phyloP scores from a whole-genome alignment of 2,888 invertebrate genomes.

The Torymus texanus region DNA sequence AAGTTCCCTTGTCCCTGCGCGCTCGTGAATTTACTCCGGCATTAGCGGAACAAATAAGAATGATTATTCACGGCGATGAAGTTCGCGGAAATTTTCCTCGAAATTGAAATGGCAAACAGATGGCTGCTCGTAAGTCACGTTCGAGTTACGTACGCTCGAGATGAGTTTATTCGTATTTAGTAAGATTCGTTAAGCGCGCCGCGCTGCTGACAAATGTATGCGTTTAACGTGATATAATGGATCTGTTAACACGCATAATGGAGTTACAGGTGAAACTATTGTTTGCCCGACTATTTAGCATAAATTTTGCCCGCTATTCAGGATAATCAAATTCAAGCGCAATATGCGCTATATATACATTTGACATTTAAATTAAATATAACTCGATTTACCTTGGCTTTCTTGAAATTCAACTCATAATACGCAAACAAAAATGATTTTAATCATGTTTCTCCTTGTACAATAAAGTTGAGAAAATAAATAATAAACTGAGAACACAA shows the following conservation, averaged over 20 bases:
- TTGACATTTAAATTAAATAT: too few species aligned
- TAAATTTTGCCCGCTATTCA: too few species aligned
- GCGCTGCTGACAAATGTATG: background rate
- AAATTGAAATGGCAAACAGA: constrained; percentile 45
- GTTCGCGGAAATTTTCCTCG: constrained; percentile 19
- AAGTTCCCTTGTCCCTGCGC: constrained; percentile 28
- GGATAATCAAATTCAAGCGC: too few species aligned
- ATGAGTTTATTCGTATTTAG: constrained; percentile 5
- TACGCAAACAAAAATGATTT: too few species aligned
- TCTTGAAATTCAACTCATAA: too few species aligned
- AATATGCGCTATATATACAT: too few species aligned
- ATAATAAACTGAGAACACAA: too few species aligned
- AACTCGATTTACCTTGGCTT: too few species aligned
- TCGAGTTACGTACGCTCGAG: background rate
- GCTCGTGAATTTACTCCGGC: background rate
- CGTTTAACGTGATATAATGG: background rate
- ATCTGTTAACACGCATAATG: background rate
- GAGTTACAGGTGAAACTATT: background rate
- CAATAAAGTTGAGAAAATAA: too few species aligned
- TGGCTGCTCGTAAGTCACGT: constrained; percentile 24
- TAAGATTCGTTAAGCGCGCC: background rate
- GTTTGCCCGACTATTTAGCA: background rate
- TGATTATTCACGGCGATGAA: constrained; percentile 36
- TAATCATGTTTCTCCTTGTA: too few species aligned
- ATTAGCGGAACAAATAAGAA: constrained; percentile 42